Base-by-base conservation (phyloP, 2,113 vertebrate species). In the Geothlypis trichas region DNA sequence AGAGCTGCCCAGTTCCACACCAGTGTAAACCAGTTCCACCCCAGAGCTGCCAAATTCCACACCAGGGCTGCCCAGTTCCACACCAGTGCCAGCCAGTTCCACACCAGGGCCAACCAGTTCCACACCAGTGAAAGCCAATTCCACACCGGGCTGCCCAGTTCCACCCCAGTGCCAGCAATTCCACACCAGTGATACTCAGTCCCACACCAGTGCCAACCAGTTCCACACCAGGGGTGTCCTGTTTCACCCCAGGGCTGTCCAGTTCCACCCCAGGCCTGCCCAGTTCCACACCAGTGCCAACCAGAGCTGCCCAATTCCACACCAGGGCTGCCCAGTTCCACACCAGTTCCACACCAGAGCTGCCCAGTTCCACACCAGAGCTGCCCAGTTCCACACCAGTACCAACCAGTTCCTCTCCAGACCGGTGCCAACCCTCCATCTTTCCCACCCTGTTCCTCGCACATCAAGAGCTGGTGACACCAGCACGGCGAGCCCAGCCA, bases 401-500 rank as follows among this genome's bases (percentile, higher is more conserved):
- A 15, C 27, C 11, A 18, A 2, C 52, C 87, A 81, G 49, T 24
- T 23, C 44, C 41, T 0, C 33, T 30, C 39, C 33, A 10, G 24
- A 4, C 26, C 4, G 31, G 22, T 24, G 67, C 11, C 31, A 65
- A 1, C 22, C 15, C 55, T 46, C 47, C 22, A 4, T 59, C 26
- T 47, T 47, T 19, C 13, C 33, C 73, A 11, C 35, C 31, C n/a
- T 3, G 13, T 4, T 67, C 8, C 4, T 15, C 8, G 14, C 28
- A 3, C 5, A 9, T 0, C 28, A 6, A 8, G 52, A 4, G 22
- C 6, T 21, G 31, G 67, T 41, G 68, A 13, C 63, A 7, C 15
- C 2, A 0, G 0, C 2, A 0, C 0, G 0, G 33, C 7, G 49
- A 41, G 13, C 31, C n/a, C 76, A 51, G 30, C n/a, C 4, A 76